Evolutionary conservation across 2,113 vertebrate genomes (phyloP).

Genomic region (human (Homo sapiens)): DNA sequence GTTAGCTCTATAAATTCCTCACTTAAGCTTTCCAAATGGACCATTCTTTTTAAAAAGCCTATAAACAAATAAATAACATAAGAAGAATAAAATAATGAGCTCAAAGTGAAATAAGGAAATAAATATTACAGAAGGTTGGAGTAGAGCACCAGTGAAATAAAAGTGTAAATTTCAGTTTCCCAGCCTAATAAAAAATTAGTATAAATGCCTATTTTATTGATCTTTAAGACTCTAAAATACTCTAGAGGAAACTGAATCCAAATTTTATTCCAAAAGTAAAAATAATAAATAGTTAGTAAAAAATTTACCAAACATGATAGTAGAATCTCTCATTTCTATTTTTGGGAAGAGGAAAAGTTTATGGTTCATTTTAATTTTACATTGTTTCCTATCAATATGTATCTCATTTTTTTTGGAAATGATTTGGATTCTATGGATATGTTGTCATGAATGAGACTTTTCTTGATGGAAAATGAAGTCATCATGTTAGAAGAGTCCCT

Average conservation of each 20-base stretch:
- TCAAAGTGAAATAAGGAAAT: not conserved
- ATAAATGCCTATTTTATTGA: not conserved
- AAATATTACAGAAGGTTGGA: not conserved
- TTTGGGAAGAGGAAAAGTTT: not conserved
- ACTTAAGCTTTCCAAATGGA: not conserved
- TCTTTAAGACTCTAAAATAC: not conserved
- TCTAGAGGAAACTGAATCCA: not conserved
- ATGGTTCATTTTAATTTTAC: not conserved
- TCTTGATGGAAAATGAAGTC: not conserved
- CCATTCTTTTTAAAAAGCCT: not conserved
- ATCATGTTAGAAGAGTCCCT: not conserved
- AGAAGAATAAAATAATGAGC: slow-evolving; percentile 21
- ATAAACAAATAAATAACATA: not conserved
- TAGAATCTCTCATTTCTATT: not conserved
- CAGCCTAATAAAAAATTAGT: not conserved
- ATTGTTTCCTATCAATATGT: not conserved
- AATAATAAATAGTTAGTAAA: not conserved
- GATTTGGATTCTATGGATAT: not conserved
- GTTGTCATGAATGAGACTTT: not conserved
- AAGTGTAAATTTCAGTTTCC: not conserved
- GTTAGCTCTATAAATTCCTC: not conserved
- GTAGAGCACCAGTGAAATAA: not conserved
- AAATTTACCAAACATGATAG: not conserved
- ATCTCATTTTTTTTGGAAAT: slow-evolving; percentile 1
- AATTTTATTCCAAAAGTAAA: slow-evolving; percentile 25